phyloP scores from a whole-genome alignment of 2,797 vertebrate genomes.

The Discoglossus pictus region DNA sequence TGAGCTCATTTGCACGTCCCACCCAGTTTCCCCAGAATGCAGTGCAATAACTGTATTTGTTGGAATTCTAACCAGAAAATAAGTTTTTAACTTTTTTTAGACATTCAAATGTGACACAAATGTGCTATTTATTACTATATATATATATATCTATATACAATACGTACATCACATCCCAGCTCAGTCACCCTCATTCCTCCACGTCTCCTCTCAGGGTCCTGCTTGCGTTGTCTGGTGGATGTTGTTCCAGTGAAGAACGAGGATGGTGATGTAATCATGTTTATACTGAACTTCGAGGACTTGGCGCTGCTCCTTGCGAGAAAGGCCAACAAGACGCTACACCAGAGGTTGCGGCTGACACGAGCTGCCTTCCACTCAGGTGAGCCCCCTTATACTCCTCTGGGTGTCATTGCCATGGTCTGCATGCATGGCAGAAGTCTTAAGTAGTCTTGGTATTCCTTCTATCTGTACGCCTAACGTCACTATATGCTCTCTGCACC shows the following conservation, averaged over 20 bases:
- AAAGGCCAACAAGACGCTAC: slow-evolving; percentile 72
- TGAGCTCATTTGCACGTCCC: no score
- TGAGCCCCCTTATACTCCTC: slow-evolving; percentile 43
- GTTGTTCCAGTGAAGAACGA: slow-evolving; percentile 94
- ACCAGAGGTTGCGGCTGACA: slow-evolving; percentile 81
- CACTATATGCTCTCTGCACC: background rate
- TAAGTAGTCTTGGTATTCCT: background rate
- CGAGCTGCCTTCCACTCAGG: slow-evolving; percentile 76
- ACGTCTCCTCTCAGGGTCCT: slow-evolving; percentile 77
- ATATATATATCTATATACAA: no score
- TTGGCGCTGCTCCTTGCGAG: slow-evolving; percentile 80
- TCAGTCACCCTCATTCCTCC: no score
- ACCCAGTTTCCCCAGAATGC: no score
- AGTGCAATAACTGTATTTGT: no score
- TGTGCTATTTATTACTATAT: no score
- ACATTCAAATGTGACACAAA: no score
- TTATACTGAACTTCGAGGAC: slow-evolving; percentile 96
- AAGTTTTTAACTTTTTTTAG: no score
- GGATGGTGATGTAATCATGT: slow-evolving; percentile 91
- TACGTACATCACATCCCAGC: no score
- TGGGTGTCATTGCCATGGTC: no score
- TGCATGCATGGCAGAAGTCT: no score
- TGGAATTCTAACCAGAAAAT: no score
- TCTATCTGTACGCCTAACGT: background rate
- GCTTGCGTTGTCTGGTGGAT: slow-evolving; percentile 89